Evolutionary conservation across 1,140 invertebrate species (phyloP).

Genomic region (Tetramorium simillimum): DNA sequence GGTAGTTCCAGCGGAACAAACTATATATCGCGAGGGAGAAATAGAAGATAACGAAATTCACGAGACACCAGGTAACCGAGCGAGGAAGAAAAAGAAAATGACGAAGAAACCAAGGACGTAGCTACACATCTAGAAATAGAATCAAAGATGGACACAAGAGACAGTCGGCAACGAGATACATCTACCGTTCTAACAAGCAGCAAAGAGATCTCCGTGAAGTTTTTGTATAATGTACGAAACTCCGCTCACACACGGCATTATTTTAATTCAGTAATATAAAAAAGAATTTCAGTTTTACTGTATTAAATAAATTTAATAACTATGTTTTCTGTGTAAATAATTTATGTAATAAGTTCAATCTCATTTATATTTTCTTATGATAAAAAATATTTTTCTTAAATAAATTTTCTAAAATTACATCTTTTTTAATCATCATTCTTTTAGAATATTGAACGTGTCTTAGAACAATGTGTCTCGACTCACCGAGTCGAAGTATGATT

Average conservation of each 20-base stretch:
- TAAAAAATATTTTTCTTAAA: not conserved
- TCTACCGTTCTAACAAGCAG: not conserved
- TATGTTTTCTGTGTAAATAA: not conserved
- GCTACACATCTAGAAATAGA: conserved; percentile 25
- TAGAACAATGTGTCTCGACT: not conserved
- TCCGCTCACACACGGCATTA: not conserved
- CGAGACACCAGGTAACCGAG: conserved; percentile 43
- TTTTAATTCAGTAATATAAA: not conserved
- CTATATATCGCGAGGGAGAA: not conserved
- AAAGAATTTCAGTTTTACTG: not conserved
- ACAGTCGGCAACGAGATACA: not conserved
- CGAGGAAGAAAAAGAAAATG: conserved; percentile 1
- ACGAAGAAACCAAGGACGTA: conserved; percentile 1
- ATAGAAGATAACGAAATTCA: conserved; percentile 51
- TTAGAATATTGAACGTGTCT: not conserved
- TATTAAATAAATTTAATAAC: not conserved
- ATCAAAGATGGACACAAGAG: conserved; percentile 22
- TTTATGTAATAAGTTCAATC: not conserved
- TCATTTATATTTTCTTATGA: not conserved
- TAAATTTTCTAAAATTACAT: not conserved
- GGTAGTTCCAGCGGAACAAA: conserved; percentile 22
- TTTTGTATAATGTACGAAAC: not conserved
- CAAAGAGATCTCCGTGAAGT: not conserved
- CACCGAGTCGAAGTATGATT: conserved; percentile 1
- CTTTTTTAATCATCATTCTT: not conserved